Base-by-base conservation (phyloP, 2,888 invertebrate species). In the Drosophila greeni region DNA sequence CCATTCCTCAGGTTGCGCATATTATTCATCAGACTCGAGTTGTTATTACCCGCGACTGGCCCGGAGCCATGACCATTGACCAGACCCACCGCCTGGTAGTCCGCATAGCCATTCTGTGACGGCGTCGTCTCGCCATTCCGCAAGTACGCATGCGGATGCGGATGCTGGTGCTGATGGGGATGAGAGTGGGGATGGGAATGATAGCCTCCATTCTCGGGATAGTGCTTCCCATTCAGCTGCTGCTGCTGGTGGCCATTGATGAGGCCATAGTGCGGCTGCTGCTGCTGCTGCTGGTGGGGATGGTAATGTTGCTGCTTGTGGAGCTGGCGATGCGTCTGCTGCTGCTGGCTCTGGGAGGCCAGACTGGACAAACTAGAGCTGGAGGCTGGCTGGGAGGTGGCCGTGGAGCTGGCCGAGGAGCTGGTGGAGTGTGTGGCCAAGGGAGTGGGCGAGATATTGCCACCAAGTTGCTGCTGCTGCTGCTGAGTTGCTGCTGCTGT, bases 311-410 rank as follows among this genome's bases (percentile, higher is more conserved):
- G 68, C 31, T 80, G 80, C 65, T 86, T 83, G 67, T 86, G 86
- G 47, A 79, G 37, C 49, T 86, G 86, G 14, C 74, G 77, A 23
- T 84, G 82, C 45, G 86, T 52, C 72, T 77, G 77, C 61, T 77
- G 77, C 61, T 85, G 85, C 56, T 85, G 85, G 24, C 87, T 83
- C 60, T 88, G 88, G n/a, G 88, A 87, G 16, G 86, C 86, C 60
- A 87, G 75, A 68, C 86, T 86, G 16, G 87, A 87, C 24, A 88
- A 76, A 31, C 88, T 88, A 36, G 87, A 88, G 16, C 87, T 86
- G 8, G 87, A 88, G 0, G 88, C 86, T 20, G 87, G 88, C 71
- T 88, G 88, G 16, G 87, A 87, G 56, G 87, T 86, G 52, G 86
- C 86, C 85, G 90, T 82, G 26, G 86, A 83, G 16, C 87, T 87